A percentile compares a stretch with the other conserved stretches of the same genome.
These are phyloP conservation scores for Teleogryllus oceanicus DNA, from an alignment of 2,888 invertebrate genomes.

Conservation along the genomic window DNA sequence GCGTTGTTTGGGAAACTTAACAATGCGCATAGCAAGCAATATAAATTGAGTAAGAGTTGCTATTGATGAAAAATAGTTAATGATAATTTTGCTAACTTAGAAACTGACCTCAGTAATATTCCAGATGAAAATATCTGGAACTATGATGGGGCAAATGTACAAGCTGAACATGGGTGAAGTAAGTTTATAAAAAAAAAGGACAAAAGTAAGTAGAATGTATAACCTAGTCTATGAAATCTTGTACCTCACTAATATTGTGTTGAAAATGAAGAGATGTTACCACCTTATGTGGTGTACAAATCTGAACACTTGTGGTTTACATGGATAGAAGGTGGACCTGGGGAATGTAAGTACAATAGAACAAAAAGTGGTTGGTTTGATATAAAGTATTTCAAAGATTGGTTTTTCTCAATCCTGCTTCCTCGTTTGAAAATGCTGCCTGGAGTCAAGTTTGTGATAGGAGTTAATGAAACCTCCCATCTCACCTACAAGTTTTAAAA, in stretches of 20 bases:
- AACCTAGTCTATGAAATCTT: conserved; percentile 1
- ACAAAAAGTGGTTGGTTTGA: conserved; percentile 20
- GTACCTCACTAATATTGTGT: conserved; percentile 1
- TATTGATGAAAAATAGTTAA: too few relatives aligned
- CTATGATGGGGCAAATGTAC: background rate
- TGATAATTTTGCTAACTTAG: too few relatives aligned
- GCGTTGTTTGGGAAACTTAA: background rate
- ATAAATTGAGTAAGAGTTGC: too few relatives aligned
- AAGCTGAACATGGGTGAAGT: background rate
- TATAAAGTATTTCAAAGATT: background rate
- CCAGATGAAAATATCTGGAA: too few relatives aligned
- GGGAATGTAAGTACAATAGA: background rate
- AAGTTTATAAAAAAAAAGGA: background rate
- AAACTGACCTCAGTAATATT: too few relatives aligned
- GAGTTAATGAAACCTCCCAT: background rate
- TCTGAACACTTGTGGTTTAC: background rate
- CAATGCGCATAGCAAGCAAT: too few relatives aligned
- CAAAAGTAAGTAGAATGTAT: background rate
- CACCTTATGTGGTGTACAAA: conserved; percentile 21
- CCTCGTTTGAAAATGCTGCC: background rate
- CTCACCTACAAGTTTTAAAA: background rate
- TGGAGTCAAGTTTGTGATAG: conserved; percentile 19
- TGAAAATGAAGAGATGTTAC: background rate
- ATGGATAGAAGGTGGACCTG: background rate
- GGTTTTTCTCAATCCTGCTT: conserved; percentile 21